Evolutionary conservation across 2,888 invertebrate genomes (phyloP).

Genomic region (Ophioninae sp.): DNA sequence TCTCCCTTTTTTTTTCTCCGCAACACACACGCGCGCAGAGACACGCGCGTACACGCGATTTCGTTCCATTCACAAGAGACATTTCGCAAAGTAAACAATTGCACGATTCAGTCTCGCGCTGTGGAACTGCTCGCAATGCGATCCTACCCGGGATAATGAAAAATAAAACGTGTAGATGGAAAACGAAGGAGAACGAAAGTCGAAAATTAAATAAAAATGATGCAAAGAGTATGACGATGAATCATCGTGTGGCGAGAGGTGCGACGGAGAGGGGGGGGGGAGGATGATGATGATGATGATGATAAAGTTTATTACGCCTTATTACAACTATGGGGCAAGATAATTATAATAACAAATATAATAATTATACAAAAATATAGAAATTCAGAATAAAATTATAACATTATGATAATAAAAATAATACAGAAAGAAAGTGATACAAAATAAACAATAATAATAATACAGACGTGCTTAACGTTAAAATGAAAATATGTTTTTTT

Average conservation of each 20-base stretch:
- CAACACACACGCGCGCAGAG: neutral
- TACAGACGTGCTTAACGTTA: no score
- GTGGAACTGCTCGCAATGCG: conserved; percentile 45
- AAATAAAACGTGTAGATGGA: conserved; percentile 7
- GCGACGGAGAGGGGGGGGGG: neutral
- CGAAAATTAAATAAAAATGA: conserved; percentile 20
- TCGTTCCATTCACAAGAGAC: conserved; percentile 56
- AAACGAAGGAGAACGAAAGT: neutral
- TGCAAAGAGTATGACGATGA: conserved; percentile 25
- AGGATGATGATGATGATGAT: no score
- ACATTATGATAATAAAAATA: no score
- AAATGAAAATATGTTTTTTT: no score
- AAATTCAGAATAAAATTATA: no score
- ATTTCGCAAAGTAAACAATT: conserved; percentile 63
- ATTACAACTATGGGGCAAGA: no score
- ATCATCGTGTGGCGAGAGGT: conserved; percentile 39
- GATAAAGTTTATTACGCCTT: no score
- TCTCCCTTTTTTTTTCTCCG: neutral
- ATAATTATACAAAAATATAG: no score
- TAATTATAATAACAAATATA: no score
- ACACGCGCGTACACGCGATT: conserved; percentile 27
- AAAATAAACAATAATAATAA: no score
- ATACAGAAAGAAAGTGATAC: no score
- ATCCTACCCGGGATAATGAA: conserved; percentile 30
- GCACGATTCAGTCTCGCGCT: conserved; percentile 41